Conservation (phyloP, 2,797 vertebrate species). For the Hoplostethus atlanticus region DNA sequence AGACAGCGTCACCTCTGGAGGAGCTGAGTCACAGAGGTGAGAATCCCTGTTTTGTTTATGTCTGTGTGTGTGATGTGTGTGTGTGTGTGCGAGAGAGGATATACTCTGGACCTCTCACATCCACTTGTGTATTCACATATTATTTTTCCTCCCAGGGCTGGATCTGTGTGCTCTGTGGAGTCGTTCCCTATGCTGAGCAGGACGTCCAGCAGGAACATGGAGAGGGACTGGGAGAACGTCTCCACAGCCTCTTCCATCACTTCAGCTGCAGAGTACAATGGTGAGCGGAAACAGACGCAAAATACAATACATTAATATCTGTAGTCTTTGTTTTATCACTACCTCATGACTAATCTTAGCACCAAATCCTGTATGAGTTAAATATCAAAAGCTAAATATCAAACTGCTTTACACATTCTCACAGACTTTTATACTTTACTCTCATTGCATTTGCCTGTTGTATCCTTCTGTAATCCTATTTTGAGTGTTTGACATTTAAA, state of each 20-base stretch:
- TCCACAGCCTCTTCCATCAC: slow-evolving; percentile 97
- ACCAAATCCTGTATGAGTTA: no score
- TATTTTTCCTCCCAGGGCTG: slow-evolving; percentile 61
- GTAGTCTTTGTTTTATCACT: not conserved
- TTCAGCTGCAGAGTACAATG: slow-evolving; percentile 95
- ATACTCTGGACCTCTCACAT: not conserved
- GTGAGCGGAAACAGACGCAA: slow-evolving; percentile 72
- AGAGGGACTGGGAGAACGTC: slow-evolving; percentile 96
- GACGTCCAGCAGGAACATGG: slow-evolving; percentile 91
- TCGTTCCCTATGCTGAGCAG: slow-evolving; percentile 86
- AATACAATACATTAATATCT: no score
- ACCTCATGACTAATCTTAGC: no score
- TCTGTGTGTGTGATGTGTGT: not conserved
- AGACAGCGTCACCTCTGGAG: slow-evolving; percentile 93
- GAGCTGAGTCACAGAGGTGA: slow-evolving; percentile 80
- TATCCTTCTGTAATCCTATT: no score
- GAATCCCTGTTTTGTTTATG: not conserved
- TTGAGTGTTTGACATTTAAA: no score
- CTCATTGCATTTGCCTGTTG: no score
- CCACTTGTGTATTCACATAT: not conserved
- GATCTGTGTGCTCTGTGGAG: slow-evolving; percentile 89
- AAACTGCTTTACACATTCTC: not conserved
- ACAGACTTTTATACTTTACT: not conserved
- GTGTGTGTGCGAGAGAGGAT: no score
- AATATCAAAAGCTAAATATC: no score